Conservation (phyloP, 2,888 invertebrate genomes). For the Unio delphinus region DNA sequence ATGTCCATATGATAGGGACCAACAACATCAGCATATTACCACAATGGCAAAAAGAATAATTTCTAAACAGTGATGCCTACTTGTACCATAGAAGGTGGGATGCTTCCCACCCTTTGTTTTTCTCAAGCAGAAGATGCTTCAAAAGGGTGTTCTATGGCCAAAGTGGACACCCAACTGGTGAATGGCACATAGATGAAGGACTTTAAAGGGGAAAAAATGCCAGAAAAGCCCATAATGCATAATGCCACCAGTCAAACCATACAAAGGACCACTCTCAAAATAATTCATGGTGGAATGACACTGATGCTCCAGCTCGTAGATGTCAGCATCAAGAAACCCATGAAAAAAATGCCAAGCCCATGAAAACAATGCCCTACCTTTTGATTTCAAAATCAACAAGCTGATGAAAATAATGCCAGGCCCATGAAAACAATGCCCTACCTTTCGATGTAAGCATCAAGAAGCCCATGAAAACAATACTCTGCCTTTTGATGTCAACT, state of each 20-base stretch:
- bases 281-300: conserved; percentile 6
- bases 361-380: not conserved
- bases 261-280: not conserved
- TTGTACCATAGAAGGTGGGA: not conserved
- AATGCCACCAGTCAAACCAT: no score
- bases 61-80: conserved; percentile 12
- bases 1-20: conserved; percentile 1
- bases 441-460: conserved; percentile 1
- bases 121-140: conserved; percentile 5
- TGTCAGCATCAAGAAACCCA: conserved; percentile 1
- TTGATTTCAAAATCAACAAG: no score
- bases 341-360: not conserved
- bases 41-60: conserved; percentile 25
- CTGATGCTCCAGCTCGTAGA: conserved; percentile 5
- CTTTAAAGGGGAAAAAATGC: no score
- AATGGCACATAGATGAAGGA: no score
- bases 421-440: no score
- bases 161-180: no score
- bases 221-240: no score
- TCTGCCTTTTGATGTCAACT: no score
- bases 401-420: no score
- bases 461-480: not conserved
- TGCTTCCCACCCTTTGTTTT: not conserved
- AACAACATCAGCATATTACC: conserved; percentile 4
- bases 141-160: not conserved